A percentile compares a stretch with the other conserved stretches of the same genome.
These are phyloP conservation scores for Rhyacichthys aspro DNA, from an alignment of 2,797 vertebrate genomes.

Conservation along the genomic window DNA sequence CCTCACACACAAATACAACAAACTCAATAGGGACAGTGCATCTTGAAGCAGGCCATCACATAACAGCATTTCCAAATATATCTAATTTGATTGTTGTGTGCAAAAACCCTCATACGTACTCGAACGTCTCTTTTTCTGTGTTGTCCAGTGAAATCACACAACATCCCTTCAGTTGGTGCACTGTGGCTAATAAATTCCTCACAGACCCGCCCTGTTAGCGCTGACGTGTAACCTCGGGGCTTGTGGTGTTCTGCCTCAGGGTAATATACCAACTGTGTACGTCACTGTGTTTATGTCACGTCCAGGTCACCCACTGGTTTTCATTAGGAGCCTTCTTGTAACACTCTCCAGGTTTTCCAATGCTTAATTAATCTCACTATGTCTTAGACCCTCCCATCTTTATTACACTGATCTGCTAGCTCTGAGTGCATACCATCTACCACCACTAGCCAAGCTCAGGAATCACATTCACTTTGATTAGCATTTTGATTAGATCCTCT, in stretches of 20 bases:
- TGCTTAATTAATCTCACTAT: slow-evolving; percentile 13
- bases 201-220: slow-evolving; percentile 74
- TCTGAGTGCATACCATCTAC: slow-evolving; percentile 26
- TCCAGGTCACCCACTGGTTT: slow-evolving; percentile 55
- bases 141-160: slow-evolving; percentile 39
- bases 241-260: slow-evolving; percentile 70
- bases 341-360: slow-evolving; percentile 44
- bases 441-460: slow-evolving; percentile 40
- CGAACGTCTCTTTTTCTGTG: slow-evolving; percentile 5
- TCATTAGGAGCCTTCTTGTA: slow-evolving; percentile 52
- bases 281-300: slow-evolving; percentile 15
- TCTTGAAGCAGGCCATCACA: not conserved
- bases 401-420: slow-evolving; percentile 25
- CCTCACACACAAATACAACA: slow-evolving; percentile 16
- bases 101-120: not conserved
- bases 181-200: slow-evolving; percentile 68
- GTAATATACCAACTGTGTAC: slow-evolving; percentile 50
- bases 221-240: slow-evolving; percentile 82
- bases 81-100: not conserved
- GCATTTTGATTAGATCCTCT: slow-evolving; percentile 74
- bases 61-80: slow-evolving; percentile 1
- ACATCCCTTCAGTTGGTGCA: slow-evolving; percentile 34
- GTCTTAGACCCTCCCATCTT: no score
- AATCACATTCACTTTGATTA: slow-evolving; percentile 69
- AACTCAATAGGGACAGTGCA: slow-evolving; percentile 13